Conservation (phyloP, 2,888 invertebrate species). For the Coelopa pilipes region DNA sequence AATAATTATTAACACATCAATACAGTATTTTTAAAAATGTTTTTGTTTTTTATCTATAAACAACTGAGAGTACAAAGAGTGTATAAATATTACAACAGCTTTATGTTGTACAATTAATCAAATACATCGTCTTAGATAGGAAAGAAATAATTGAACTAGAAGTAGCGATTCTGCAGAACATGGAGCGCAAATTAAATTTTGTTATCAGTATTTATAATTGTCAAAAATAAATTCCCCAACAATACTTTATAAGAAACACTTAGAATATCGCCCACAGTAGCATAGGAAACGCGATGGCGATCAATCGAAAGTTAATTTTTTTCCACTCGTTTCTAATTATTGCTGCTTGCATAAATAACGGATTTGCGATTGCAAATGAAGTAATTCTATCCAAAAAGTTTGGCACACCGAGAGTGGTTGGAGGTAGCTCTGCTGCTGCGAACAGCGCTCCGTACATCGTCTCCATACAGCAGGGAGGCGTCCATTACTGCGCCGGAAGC, state of each 20-base stretch:
- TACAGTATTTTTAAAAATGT: too few relatives aligned
- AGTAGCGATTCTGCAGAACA: neutral
- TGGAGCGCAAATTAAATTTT: constrained; percentile 18
- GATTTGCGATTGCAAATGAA: neutral
- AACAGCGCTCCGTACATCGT: constrained; percentile 60
- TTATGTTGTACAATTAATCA: too few relatives aligned
- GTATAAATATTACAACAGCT: too few relatives aligned
- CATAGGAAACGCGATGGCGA: neutral
- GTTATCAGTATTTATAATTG: constrained; percentile 11
- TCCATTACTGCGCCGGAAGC: constrained; percentile 62
- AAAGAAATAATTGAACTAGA: too few relatives aligned
- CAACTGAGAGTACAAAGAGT: too few relatives aligned
- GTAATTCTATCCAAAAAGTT: constrained; percentile 42
- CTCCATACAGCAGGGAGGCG: constrained; percentile 56
- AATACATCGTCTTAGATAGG: neutral
- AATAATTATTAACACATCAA: too few relatives aligned
- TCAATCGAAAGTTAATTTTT: neutral
- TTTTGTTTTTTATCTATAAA: too few relatives aligned
- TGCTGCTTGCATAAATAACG: neutral
- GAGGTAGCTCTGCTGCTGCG: constrained; percentile 53
- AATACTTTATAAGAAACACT: too few relatives aligned
- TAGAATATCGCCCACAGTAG: neutral
- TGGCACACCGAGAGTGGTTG: constrained; percentile 60
- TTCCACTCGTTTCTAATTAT: neutral
- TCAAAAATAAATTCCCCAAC: too few relatives aligned